These are phyloP conservation scores for Butastur rufipennis DNA, from an alignment of 2,113 vertebrate genomes.

Conservation along the genomic window DNA sequence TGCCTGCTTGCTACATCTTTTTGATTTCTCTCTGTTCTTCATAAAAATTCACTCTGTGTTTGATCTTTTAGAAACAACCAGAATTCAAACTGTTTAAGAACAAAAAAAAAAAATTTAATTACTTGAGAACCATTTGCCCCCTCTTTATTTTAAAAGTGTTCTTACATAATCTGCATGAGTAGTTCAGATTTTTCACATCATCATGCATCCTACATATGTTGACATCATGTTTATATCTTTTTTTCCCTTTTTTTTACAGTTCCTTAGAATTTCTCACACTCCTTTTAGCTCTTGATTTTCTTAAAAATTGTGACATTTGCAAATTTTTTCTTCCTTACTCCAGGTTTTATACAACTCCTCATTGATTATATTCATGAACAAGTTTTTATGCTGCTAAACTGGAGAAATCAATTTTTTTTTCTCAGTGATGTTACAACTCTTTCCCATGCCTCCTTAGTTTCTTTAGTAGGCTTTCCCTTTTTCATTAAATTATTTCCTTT, in stretches of 20 bases:
- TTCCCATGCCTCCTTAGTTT: not conserved
- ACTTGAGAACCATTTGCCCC: not conserved
- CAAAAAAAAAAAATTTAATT: not conserved
- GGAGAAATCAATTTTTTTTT: not conserved
- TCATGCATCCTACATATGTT: not conserved
- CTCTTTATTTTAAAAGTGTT: not conserved
- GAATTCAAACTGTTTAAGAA: not conserved
- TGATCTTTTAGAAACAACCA: not conserved
- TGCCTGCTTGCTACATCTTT: not conserved
- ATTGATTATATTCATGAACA: not conserved
- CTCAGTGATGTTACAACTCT: not conserved
- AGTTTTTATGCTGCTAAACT: not conserved
- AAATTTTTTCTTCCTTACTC: not conserved
- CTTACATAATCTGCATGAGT: not conserved
- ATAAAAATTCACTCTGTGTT: not conserved
- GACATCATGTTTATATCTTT: not conserved
- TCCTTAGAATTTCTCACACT: not conserved
- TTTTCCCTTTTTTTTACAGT: accelerated
- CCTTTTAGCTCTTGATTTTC: not conserved
- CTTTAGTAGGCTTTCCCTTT: not conserved
- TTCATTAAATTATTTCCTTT: not conserved
- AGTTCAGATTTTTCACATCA: not conserved
- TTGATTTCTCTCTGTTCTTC: not conserved
- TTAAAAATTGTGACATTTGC: not conserved
- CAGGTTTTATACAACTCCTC: not conserved